A percentile compares a stretch with the other conserved stretches of the same genome.
Conservation (phyloP, 2,888 invertebrate genomes). For the Rotaria sp. region DNA sequence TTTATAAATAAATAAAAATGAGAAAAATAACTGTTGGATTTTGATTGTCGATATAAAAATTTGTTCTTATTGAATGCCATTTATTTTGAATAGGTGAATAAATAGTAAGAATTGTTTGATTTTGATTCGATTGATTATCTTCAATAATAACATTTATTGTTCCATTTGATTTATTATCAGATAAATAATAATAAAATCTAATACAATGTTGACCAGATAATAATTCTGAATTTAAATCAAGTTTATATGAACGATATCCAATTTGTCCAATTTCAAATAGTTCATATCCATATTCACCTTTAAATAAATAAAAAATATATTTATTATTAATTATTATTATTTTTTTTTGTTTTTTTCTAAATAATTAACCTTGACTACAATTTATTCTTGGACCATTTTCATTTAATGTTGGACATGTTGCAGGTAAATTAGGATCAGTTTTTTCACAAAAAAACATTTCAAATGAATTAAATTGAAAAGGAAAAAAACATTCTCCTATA, state of each 20-base stretch:
- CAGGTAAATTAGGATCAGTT: not conserved
- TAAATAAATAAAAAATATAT: no score
- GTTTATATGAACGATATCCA: not conserved
- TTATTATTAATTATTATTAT: no score
- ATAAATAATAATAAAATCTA: not conserved
- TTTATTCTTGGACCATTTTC: not conserved
- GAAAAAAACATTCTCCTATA: not conserved
- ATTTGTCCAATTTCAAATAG: not conserved
- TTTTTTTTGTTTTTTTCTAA: not conserved
- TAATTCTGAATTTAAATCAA: not conserved
- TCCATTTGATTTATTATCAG: not conserved
- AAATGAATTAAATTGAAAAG: not conserved
- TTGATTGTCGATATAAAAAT: not conserved
- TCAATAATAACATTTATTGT: not conserved
- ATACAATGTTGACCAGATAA: not conserved
- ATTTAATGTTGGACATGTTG: not conserved
- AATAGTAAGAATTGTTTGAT: not conserved
- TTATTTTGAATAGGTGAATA: not conserved
- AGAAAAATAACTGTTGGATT: not conserved
- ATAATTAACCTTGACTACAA: not conserved
- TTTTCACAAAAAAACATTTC: not conserved
- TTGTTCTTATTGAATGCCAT: not conserved
- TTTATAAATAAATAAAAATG: not conserved
- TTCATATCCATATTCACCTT: constrained; percentile 16
- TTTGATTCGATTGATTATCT: not conserved